Conservation (phyloP, 2,113 vertebrate species). For the Coreoperca whiteheadi region DNA sequence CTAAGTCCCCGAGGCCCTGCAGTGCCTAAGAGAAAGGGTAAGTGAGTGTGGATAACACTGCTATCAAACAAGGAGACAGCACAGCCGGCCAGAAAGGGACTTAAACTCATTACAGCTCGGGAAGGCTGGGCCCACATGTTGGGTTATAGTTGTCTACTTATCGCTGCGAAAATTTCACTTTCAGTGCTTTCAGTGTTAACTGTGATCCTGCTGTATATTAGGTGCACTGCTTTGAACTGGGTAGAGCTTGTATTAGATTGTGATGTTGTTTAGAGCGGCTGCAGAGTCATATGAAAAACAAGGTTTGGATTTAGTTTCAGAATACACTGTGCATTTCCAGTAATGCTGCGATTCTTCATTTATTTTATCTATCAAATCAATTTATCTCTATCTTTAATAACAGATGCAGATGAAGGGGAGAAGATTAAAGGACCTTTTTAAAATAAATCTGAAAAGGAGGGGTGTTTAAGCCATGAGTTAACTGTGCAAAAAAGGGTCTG, state of each 20-base stretch:
- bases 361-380: slow-evolving; percentile 22
- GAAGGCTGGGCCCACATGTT: slow-evolving; percentile 50
- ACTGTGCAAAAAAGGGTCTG: slow-evolving; percentile 14
- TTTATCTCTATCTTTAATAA: slow-evolving; percentile 32
- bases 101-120: slow-evolving; percentile 68
- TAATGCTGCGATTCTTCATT: background rate
- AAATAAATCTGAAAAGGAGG: slow-evolving; percentile 10
- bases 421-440: slow-evolving; percentile 19
- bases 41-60: slow-evolving; percentile 75
- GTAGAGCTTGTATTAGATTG: slow-evolving; percentile 25
- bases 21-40: slow-evolving; percentile 72
- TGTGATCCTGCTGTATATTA: slow-evolving; percentile 41
- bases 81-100: slow-evolving; percentile 57
- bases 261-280: slow-evolving; percentile 30
- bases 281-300: slow-evolving; percentile 32
- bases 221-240: slow-evolving; percentile 30
- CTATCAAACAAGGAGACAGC: slow-evolving; percentile 74
- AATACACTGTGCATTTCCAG: slow-evolving; percentile 1
- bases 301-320: slow-evolving; percentile 21
- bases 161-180: slow-evolving; percentile 62
- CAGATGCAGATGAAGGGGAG: slow-evolving; percentile 34
- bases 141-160: slow-evolving; percentile 65
- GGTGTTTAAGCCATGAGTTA: slow-evolving; percentile 32
- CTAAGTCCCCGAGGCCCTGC: slow-evolving; percentile 59
- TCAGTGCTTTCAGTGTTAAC: slow-evolving; percentile 44